Evolutionary conservation across 2,888 invertebrate species (phyloP).

Genomic region (Drosophila anomelani): DNA sequence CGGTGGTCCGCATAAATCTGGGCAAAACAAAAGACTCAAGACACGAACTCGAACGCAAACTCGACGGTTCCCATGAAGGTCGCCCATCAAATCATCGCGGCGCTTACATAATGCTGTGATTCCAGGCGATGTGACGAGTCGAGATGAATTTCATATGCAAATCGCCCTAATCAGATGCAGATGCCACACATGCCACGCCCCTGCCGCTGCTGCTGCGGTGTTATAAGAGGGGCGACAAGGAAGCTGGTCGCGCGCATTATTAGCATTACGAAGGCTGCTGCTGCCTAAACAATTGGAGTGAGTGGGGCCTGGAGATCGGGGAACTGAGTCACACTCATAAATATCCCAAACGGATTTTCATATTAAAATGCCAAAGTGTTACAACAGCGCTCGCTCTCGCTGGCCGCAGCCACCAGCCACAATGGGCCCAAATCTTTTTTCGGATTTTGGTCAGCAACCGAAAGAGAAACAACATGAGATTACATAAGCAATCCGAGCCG

Average conservation of each 20-base stretch:
- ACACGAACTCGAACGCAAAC: slow-evolving; percentile 24
- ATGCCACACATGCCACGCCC: slow-evolving; percentile 25
- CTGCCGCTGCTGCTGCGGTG: slow-evolving; percentile 4
- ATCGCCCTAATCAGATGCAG: slow-evolving; percentile 61
- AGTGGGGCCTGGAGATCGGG: not conserved
- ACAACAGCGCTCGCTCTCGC: slow-evolving; percentile 47
- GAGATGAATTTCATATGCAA: slow-evolving; percentile 60
- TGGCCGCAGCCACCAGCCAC: slow-evolving; percentile 35
- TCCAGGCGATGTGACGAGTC: slow-evolving; percentile 10
- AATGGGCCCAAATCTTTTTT: slow-evolving; percentile 43
- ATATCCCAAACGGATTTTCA: slow-evolving; percentile 47
- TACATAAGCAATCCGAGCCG: slow-evolving; percentile 40
- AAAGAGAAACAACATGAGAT: slow-evolving; percentile 41
- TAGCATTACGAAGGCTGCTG: slow-evolving; percentile 14
- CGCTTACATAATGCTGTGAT: slow-evolving; percentile 40
- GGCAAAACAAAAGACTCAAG: slow-evolving; percentile 33
- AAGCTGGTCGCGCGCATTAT: slow-evolving; percentile 14
- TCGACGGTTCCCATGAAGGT: slow-evolving; percentile 69
- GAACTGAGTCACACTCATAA: slow-evolving; percentile 44
- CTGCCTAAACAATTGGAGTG: slow-evolving; percentile 4
- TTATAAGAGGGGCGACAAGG: slow-evolving; percentile 31
- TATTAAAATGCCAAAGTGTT: slow-evolving; percentile 71
- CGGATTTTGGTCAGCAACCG: slow-evolving; percentile 54
- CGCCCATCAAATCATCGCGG: slow-evolving; percentile 46
- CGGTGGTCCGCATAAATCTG: slow-evolving; percentile 29